Conservation (phyloP, 1,140 invertebrate species). For the Lepidotrigona ventralis region DNA sequence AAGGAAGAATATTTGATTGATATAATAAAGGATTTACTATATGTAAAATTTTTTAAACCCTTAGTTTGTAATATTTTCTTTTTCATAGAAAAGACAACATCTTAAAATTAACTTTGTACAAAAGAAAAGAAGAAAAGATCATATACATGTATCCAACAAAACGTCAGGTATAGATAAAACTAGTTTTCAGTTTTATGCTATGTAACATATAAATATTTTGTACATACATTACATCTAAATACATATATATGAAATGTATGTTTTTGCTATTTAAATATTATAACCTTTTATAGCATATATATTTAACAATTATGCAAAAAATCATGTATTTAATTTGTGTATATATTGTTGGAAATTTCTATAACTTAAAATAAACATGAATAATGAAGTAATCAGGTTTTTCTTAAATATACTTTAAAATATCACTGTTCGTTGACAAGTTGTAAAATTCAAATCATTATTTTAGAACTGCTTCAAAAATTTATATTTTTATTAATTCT, state of each 20-base stretch:
- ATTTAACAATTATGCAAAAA: constrained; percentile 29
- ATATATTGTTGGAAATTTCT: constrained; percentile 46
- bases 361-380: constrained; percentile 46
- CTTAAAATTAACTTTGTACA: constrained; percentile 19
- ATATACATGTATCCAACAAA: constrained; percentile 10
- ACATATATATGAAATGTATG: constrained; percentile 21
- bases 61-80: constrained; percentile 36
- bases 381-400: constrained; percentile 13
- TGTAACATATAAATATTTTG: constrained; percentile 45
- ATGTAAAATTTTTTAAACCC: constrained; percentile 1
- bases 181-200: constrained; percentile 16
- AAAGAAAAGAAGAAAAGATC: constrained; percentile 10
- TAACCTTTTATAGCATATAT: constrained; percentile 35
- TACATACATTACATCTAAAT: constrained; percentile 38
- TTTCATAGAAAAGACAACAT: neutral
- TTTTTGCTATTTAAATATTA: constrained; percentile 26
- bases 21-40: constrained; percentile 39
- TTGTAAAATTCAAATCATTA: neutral
- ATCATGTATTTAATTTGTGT: constrained; percentile 51
- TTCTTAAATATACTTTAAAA: neutral
- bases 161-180: neutral
- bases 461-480: constrained; percentile 19
- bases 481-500: neutral
- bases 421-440: neutral
- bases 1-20: constrained; percentile 13